Evolutionary conservation across 2,888 invertebrate genomes (phyloP).

Genomic region (Auanema sp.): DNA sequence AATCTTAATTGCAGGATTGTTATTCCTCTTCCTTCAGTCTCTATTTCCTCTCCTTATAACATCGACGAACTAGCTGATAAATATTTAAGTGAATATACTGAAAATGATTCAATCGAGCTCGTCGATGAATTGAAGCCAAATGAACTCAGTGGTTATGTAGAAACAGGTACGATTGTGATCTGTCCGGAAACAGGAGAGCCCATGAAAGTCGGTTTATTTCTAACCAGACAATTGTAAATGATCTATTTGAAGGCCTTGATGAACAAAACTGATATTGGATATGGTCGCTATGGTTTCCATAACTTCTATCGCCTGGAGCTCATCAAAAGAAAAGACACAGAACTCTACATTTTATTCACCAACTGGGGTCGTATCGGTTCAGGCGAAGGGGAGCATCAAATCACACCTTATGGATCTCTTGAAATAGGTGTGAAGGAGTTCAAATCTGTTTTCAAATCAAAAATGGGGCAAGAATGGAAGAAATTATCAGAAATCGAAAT

Average conservation of each 20-base stretch:
- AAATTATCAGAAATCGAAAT: constrained; percentile 42
- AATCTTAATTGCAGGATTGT: no score
- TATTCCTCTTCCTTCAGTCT: no score
- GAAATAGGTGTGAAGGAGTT: constrained; percentile 68
- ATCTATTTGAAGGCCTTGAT: constrained; percentile 62
- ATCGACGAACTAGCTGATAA: background rate
- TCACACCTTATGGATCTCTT: constrained; percentile 35
- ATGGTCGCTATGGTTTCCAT: constrained; percentile 67
- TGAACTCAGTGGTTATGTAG: constrained; percentile 30
- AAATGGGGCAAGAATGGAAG: constrained; percentile 67
- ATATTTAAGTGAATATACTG: background rate
- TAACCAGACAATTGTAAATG: no score
- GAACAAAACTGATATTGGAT: constrained; percentile 67
- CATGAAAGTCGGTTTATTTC: constrained; percentile 26
- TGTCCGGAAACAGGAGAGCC: constrained; percentile 40
- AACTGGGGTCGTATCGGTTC: constrained; percentile 70
- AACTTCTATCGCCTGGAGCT: constrained; percentile 71
- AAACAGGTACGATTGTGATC: constrained; percentile 45
- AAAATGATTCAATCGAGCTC: background rate
- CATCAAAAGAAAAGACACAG: constrained; percentile 66
- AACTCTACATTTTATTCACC: constrained; percentile 69
- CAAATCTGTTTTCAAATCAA: constrained; percentile 68
- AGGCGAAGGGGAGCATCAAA: constrained; percentile 40
- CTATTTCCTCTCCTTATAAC: no score
- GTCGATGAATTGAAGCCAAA: constrained; percentile 27